Evolutionary conservation across 2,113 vertebrate species (phyloP).

Genomic region (Cyprinodon variegatus): DNA sequence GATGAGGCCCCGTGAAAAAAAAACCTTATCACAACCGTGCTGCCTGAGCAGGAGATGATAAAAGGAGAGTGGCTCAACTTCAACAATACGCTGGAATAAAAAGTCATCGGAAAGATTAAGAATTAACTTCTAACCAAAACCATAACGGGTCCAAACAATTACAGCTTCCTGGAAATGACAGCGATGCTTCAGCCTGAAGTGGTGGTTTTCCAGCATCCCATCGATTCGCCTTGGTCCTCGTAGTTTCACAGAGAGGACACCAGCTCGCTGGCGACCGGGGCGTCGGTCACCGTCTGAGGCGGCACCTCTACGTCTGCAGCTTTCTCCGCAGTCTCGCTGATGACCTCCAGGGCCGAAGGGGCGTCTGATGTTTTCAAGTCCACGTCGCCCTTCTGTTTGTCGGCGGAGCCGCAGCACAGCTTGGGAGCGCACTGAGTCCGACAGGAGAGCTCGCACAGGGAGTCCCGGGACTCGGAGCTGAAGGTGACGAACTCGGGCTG

Average conservation of each 20-base stretch:
- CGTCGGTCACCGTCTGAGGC: conserved; percentile 37
- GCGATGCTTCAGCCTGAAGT: conserved; percentile 22
- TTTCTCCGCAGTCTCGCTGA: conserved; percentile 77
- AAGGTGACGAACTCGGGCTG: conserved; percentile 96
- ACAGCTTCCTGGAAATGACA: conserved; percentile 19
- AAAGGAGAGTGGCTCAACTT: conserved; percentile 24
- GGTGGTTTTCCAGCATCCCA: conserved; percentile 28
- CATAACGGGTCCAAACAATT: not conserved
- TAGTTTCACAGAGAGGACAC: conserved; percentile 81
- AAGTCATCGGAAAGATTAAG: conserved; percentile 1
- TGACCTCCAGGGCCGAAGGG: conserved; percentile 83
- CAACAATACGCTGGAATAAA: conserved; percentile 1
- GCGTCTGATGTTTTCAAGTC: conserved; percentile 54
- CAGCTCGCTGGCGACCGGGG: conserved; percentile 65
- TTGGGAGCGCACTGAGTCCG: conserved; percentile 96
- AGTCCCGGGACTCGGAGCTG: conserved; percentile 85
- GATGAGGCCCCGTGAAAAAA: conserved; percentile 53
- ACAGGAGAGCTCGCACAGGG: conserved; percentile 93
- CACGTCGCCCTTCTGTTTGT: conserved; percentile 71
- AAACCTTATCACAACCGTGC: conserved; percentile 50
- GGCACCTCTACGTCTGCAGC: conserved; percentile 16
- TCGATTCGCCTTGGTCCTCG: not conserved
- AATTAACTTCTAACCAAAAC: not conserved
- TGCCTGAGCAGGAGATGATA: conserved; percentile 32
- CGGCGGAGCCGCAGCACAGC: conserved; percentile 88